These are phyloP conservation scores for Rhamphomyia laevipes DNA, from an alignment of 2,888 invertebrate species.

Conservation along the genomic window DNA sequence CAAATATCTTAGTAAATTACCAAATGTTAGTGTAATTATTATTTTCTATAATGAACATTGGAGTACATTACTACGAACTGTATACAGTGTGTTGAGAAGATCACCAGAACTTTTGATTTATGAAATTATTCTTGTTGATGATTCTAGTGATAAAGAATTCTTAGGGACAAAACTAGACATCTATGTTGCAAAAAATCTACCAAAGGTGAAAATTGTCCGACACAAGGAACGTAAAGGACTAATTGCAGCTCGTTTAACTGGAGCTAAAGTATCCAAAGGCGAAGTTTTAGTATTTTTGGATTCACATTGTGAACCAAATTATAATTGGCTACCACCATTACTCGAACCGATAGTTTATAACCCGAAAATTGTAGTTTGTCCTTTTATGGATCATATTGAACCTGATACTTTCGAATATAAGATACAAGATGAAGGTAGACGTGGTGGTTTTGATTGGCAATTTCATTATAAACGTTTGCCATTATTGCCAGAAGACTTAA, in stretches of 20 bases:
- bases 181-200: slow-evolving; percentile 57
- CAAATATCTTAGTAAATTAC: slow-evolving; percentile 35
- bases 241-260: slow-evolving; percentile 77
- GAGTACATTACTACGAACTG: slow-evolving; percentile 71
- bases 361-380: slow-evolving; percentile 81
- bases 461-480: slow-evolving; percentile 90
- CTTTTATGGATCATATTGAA: slow-evolving; percentile 94
- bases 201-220: slow-evolving; percentile 64
- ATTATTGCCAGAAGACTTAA: slow-evolving; percentile 37
- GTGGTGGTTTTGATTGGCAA: too few species aligned
- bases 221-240: slow-evolving; percentile 77
- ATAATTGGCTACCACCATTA: too few species aligned
- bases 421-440: too few species aligned
- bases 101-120: slow-evolving; percentile 74
- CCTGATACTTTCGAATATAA: slow-evolving; percentile 84
- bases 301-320: too few species aligned
- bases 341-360: too few species aligned
- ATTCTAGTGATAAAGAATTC: slow-evolving; percentile 68
- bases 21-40: slow-evolving; percentile 76
- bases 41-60: slow-evolving; percentile 93
- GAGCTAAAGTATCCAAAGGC: slow-evolving; percentile 64
- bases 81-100: slow-evolving; percentile 67
- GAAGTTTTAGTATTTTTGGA: slow-evolving; percentile 82
- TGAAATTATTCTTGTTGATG: slow-evolving; percentile 88
- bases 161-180: slow-evolving; percentile 61